phyloP scores from a whole-genome alignment of 2,797 vertebrate species.

The Knipowitschia caucasica region DNA sequence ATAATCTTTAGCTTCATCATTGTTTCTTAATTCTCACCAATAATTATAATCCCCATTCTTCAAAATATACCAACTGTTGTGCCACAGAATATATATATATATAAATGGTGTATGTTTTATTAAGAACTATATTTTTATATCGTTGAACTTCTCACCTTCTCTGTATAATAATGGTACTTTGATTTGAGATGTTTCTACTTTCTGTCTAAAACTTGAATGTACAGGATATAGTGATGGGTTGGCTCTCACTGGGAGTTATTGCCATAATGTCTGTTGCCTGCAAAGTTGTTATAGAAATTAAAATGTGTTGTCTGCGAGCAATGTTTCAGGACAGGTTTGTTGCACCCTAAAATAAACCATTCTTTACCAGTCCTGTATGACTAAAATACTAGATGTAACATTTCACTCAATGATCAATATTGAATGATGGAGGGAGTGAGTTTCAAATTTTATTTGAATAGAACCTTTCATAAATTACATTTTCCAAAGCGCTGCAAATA shows the following conservation, averaged over 20 bases:
- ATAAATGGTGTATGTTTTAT: constrained; percentile 64
- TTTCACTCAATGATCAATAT: too few relatives aligned
- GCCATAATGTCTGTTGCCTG: constrained; percentile 58
- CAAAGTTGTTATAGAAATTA: constrained; percentile 70
- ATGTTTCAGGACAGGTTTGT: not conserved
- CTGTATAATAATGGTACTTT: constrained; percentile 52
- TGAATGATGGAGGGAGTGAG: too few relatives aligned
- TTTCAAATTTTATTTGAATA: too few relatives aligned
- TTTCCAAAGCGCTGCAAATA: too few relatives aligned
- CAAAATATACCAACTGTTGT: constrained; percentile 30
- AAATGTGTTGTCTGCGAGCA: constrained; percentile 11
- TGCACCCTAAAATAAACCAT: not conserved
- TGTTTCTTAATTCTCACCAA: constrained; percentile 13
- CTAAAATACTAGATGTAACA: not conserved
- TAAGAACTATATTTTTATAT: constrained; percentile 69
- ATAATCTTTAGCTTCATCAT: constrained; percentile 9
- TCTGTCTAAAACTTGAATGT: constrained; percentile 77
- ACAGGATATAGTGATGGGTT: constrained; percentile 61
- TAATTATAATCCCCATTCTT: constrained; percentile 9
- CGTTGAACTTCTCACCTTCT: constrained; percentile 46
- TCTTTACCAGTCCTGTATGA: not conserved
- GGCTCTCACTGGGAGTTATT: constrained; percentile 62
- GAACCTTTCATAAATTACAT: too few relatives aligned
- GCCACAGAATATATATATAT: constrained; percentile 52
- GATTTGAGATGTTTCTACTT: constrained; percentile 46